Base-by-base conservation (phyloP, 2,113 vertebrate species). In the Psammodynastes pulverulentus region DNA sequence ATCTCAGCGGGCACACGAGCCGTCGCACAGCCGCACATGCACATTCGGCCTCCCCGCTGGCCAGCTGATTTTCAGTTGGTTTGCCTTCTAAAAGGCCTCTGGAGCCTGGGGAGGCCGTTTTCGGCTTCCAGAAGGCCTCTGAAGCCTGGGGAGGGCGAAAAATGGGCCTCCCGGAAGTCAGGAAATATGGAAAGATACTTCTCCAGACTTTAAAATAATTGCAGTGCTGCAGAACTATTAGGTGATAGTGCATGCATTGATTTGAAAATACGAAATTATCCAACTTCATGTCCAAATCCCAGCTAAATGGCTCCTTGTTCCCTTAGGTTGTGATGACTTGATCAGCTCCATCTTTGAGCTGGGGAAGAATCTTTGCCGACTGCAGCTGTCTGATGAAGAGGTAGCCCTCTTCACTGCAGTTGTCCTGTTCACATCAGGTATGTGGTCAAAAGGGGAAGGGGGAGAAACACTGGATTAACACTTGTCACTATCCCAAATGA, bases 301-400 rank as follows among this genome's bases (percentile, higher is more conserved):
- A 79, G 7, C 7, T 79, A 21, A 43, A 79, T 9, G 34, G 34
- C 72, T 79, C 6, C 23, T 49, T 8, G 21, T 26, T 23, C 53
- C 3, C 1, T 5, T 96, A 99, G 98, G 98, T 91, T 99, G 98
- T 21, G 98, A 99, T 0, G 98, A 99, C 90, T 98, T 99, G 62
- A 97, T 99, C 34, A 95, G 87, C 0, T 97, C 98, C 0, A 88
- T 99, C 87, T 99, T 98, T 19, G 98, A 99, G 95, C 96, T 99
- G 56, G 98, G 98, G 26, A 98, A 98, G 96, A 97, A 97, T 91
- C 95, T 99, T 93, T 98, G 98, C 91, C 98, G 98, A 39, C 95
- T 98, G 46, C 98, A 99, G 95, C 98, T 99, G 87, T 98, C 98
- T 0, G 98, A 99, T 0, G 98, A 99, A 84, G 98, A 98, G 95